Evolutionary conservation across 2,797 vertebrate species (phyloP).

Genomic region (Phoebastria nigripes): DNA sequence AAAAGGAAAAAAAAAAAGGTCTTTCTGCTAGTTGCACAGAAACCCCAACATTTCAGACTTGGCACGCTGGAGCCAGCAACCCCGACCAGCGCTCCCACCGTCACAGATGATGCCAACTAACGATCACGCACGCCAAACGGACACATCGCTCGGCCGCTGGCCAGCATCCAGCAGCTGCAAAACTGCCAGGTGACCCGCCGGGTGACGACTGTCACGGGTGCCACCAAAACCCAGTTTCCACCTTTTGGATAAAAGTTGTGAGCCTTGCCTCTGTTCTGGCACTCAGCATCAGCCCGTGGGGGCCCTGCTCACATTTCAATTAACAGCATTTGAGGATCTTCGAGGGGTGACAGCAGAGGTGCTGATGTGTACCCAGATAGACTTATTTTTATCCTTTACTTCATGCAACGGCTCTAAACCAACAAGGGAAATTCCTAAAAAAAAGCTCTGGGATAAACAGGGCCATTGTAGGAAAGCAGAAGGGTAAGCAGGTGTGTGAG

Average conservation of each 20-base stretch:
- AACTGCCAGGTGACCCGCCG: neutral
- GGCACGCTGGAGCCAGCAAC: neutral
- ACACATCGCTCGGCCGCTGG: neutral
- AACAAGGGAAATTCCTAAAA: neutral
- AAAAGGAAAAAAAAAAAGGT: fast-evolving
- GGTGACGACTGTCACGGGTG: fast-evolving
- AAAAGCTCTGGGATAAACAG: neutral
- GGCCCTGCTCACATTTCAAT: neutral
- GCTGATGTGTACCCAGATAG: neutral
- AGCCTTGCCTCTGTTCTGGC: neutral
- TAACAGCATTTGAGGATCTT: neutral
- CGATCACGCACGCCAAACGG: fast-evolving
- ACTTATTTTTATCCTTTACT: neutral
- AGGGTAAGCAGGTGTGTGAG: neutral
- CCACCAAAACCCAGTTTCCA: neutral
- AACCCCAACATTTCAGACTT: neutral
- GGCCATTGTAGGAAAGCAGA: neutral
- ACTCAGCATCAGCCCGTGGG: fast-evolving
- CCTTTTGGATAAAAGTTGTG: neutral
- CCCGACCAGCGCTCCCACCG: fast-evolving
- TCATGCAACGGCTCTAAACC: neutral
- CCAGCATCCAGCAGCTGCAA: neutral
- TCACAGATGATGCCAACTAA: neutral
- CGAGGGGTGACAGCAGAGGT: neutral
- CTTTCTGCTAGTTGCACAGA: neutral